Percentiles rank a stretch among this genome's conserved stretches.
Evolutionary conservation across 2,888 invertebrate genomes (phyloP).

Genomic region (Drosophila meridiana): DNA sequence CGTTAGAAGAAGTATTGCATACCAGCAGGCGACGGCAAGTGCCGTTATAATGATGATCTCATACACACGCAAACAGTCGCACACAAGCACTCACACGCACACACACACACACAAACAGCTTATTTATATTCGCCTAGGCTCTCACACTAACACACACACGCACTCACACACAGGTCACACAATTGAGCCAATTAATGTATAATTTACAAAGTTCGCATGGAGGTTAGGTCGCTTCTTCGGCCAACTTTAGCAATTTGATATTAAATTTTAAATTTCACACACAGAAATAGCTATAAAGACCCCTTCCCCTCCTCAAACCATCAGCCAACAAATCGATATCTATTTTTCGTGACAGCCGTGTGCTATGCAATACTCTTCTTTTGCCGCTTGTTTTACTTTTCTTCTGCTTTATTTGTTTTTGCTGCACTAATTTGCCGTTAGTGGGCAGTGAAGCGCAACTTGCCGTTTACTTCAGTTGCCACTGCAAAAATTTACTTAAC

Average conservation of each 20-base stretch:
- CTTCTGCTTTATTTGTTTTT: constrained; percentile 30
- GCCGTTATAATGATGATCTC: constrained; percentile 69
- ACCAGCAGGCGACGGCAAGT: constrained; percentile 62
- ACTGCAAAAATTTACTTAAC: constrained; percentile 46
- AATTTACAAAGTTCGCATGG: constrained; percentile 25
- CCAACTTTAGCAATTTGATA: constrained; percentile 32
- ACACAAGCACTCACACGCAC: constrained; percentile 11
- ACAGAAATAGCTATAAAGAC: constrained; percentile 20
- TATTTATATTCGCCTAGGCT: neutral
- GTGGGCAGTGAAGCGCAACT: constrained; percentile 65
- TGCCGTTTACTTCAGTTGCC: constrained; percentile 43
- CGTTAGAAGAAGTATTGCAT: constrained; percentile 65
- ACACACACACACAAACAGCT: constrained; percentile 6
- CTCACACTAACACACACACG: constrained; percentile 3
- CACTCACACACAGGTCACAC: constrained; percentile 35
- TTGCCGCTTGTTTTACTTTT: constrained; percentile 48
- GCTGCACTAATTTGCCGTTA: constrained; percentile 48
- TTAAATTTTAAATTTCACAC: constrained; percentile 39
- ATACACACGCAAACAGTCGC: constrained; percentile 50
- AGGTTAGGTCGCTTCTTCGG: constrained; percentile 9
- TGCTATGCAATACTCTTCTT: constrained; percentile 75
- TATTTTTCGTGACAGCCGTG: constrained; percentile 73
- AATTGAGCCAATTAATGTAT: constrained; percentile 59
- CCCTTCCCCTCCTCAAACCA: constrained; percentile 5
- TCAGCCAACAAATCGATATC: constrained; percentile 72